Percentiles rank a stretch among this genome's conserved stretches.
Conservation (phyloP, 2,797 vertebrate species). For the Squalus acanthias region DNA sequence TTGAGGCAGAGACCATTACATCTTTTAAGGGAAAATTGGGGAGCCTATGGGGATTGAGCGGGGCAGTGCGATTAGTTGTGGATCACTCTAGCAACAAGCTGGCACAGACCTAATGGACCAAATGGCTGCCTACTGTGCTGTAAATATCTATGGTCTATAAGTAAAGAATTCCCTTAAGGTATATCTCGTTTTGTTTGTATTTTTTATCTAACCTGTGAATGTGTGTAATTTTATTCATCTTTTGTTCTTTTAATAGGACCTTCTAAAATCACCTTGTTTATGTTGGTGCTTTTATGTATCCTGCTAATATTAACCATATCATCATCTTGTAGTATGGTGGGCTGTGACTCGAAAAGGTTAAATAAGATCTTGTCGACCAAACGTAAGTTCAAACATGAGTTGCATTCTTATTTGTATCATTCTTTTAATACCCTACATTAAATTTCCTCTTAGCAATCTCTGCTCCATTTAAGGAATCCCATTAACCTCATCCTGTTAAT, state of each 20-base stretch:
- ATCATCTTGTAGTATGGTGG: background rate
- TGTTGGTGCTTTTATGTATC: background rate
- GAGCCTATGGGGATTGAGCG: background rate
- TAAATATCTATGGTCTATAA: background rate
- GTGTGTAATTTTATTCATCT: background rate
- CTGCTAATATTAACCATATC: background rate
- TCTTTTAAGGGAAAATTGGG: background rate
- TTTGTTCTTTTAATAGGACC: background rate
- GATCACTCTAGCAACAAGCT: background rate
- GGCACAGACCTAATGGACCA: background rate
- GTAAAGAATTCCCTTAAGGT: background rate
- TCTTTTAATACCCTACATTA: background rate
- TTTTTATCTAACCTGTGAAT: background rate
- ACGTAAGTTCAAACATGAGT: background rate
- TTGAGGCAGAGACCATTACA: background rate
- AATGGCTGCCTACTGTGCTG: background rate
- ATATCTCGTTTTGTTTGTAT: background rate
- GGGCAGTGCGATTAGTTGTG: background rate
- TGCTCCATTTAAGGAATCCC: background rate
- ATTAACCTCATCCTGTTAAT: background rate
- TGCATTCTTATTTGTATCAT: background rate
- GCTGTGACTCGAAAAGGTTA: background rate
- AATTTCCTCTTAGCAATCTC: background rate
- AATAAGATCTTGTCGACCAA: background rate
- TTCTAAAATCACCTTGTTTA: background rate